Conservation (phyloP, 2,888 invertebrate species). For the Chydorus sphaericus region DNA sequence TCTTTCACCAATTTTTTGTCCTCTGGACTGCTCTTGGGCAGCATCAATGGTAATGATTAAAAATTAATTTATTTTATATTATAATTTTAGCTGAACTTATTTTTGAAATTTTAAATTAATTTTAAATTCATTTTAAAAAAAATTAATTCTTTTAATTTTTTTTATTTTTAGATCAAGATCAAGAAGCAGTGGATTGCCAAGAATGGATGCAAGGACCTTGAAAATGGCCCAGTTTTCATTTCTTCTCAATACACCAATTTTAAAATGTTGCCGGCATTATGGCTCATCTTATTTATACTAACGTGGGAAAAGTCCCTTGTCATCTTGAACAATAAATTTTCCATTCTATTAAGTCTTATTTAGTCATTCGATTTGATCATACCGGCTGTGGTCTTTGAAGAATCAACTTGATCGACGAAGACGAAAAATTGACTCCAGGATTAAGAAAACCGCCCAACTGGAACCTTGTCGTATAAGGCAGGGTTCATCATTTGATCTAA, state of each 20-base stretch:
- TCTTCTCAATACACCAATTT: conserved; percentile 92
- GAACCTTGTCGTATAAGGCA: too few species aligned
- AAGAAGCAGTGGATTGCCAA: conserved; percentile 84
- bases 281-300: conserved; percentile 38
- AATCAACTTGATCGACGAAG: too few species aligned
- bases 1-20: too few species aligned
- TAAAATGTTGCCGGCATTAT: conserved; percentile 77
- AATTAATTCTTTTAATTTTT: conserved; percentile 2
- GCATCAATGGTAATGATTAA: conserved; percentile 61
- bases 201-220: conserved; percentile 82
- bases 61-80: not conserved
- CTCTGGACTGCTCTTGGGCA: conserved; percentile 73
- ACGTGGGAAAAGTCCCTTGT: not conserved
- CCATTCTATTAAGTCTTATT: too few species aligned
- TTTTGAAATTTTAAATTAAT: too few species aligned
- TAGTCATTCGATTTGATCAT: too few species aligned
- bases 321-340: not conserved
- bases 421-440: too few species aligned
- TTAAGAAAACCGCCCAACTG: too few species aligned
- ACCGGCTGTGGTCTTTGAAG: too few species aligned
- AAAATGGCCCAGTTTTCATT: conserved; percentile 61
- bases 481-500: too few species aligned
- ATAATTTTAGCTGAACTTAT: too few species aligned
- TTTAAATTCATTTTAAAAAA: conserved; percentile 10
- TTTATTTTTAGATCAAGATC: conserved; percentile 48